Base-by-base conservation (phyloP, 2,888 invertebrate species). In the Nomada flava region DNA sequence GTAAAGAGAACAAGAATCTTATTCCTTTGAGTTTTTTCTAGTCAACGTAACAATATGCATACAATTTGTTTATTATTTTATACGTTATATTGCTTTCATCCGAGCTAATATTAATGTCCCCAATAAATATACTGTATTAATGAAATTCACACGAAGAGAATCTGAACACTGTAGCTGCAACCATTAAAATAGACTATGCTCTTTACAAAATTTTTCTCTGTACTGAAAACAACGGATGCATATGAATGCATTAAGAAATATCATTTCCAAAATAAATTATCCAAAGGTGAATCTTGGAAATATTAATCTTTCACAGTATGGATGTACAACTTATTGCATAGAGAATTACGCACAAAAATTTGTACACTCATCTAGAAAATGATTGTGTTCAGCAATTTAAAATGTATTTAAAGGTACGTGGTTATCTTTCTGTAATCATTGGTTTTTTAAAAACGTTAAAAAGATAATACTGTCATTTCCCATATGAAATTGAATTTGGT, bases 381-480 rank as follows among this genome's bases (percentile, higher is more conserved):
- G 74, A 84, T 82, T 83, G 74, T 79, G 63, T 86, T 80, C 59
- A 81, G 71, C 77, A 82, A 59, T 86, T 74, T 78, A 83, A 73
- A 78, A 78, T 75, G 70, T 69, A 44, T 86, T 62, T 65, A 62
- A 81, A 75, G 68, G 60, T 74, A 69, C 62, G 70, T 76, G 67
- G 80, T 76, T 65, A 26, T 69, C 80, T 79, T 67, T 69, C 74
- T 67, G 70, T 64, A 78, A 67, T 77, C 60, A 73, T 78, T 79
- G 70, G 52, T 69, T 73, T 20, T 79, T 73, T 74, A 73, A 69
- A 59, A 64, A 76, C 77, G 62, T 73, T 50, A 62, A 78, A 74
- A 20, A 62, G 42, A 67, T 64, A 70, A 76, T 62, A 47, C 44
- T 71, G 42, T 73, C 53, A 26, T 64, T 47, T 59, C n/a, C 1